A percentile compares a stretch with the other conserved stretches of the same genome.
Conservation (phyloP, 2,888 invertebrate genomes). For the Scrobipalpa atriplicella region DNA sequence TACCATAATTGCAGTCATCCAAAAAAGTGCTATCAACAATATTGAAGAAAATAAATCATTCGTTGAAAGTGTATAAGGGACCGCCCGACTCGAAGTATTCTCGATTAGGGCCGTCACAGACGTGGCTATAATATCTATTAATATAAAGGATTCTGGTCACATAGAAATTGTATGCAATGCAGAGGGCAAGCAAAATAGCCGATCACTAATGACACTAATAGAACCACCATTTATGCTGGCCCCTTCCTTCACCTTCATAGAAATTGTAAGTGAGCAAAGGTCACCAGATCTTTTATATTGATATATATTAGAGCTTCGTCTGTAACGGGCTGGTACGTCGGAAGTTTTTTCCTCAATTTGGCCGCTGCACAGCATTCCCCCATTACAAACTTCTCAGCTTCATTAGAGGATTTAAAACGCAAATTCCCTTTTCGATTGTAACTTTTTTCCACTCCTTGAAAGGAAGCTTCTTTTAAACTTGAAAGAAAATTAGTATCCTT, state of each 20-base stretch:
- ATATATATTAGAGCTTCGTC: too few species aligned
- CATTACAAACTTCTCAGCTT: slow-evolving; percentile 81
- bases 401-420: slow-evolving; percentile 83
- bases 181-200: too few species aligned
- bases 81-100: slow-evolving; percentile 5
- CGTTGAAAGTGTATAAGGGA: slow-evolving; percentile 2
- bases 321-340: too few species aligned
- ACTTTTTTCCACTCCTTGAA: slow-evolving; percentile 81
- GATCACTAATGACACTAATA: too few species aligned
- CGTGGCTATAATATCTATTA: too few species aligned
- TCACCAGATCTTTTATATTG: too few species aligned
- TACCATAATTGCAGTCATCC: neutral
- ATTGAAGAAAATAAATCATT: slow-evolving; percentile 21
- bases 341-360: slow-evolving; percentile 76
- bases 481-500: slow-evolving; percentile 80
- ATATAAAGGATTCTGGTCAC: too few species aligned
- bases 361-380: slow-evolving; percentile 70
- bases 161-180: too few species aligned
- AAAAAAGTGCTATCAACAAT: slow-evolving; percentile 8
- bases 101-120: too few species aligned
- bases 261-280: too few species aligned
- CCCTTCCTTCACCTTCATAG: too few species aligned
- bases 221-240: too few species aligned
- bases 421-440: slow-evolving; percentile 83
- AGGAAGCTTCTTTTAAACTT: slow-evolving; percentile 80